phyloP scores from a whole-genome alignment of 2,888 invertebrate species.

The Lepidochitona cinerea region DNA sequence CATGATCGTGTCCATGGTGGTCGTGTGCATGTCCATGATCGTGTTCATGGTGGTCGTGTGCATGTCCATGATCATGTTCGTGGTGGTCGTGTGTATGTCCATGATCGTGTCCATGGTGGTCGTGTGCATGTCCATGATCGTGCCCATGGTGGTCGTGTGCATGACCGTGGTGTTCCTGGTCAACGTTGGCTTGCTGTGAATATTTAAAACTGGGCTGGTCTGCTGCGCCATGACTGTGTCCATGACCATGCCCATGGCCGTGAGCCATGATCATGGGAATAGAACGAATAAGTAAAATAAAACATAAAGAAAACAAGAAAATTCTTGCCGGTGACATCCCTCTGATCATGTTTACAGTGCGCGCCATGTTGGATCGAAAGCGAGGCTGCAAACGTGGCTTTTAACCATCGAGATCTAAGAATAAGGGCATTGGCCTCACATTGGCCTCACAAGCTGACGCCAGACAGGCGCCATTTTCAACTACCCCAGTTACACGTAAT shows the following conservation, averaged over 20 bases:
- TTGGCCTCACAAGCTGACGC: no score
- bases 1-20: slow-evolving; percentile 31
- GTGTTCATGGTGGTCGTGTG: slow-evolving; percentile 30
- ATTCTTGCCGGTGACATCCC: background rate
- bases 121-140: slow-evolving; percentile 34
- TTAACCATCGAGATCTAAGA: no score
- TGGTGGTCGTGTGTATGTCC: slow-evolving; percentile 34
- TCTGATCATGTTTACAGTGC: background rate
- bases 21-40: slow-evolving; percentile 23
- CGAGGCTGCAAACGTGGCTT: slow-evolving; percentile 19
- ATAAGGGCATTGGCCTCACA: no score
- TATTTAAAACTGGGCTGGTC: slow-evolving; percentile 81
- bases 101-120: slow-evolving; percentile 31
- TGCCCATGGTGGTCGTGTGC: slow-evolving; percentile 32
- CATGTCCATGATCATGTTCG: no score
- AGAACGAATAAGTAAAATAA: background rate
- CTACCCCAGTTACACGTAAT: no score
- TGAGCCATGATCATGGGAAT: background rate
- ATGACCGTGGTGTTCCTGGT: slow-evolving; percentile 22
- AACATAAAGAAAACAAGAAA: background rate
- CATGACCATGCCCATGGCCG: slow-evolving; percentile 31
- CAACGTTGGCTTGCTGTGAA: slow-evolving; percentile 79
- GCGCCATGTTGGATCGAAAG: background rate
- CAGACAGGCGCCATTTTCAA: no score
- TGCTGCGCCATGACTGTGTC: background rate